phyloP scores from a whole-genome alignment of 2,797 vertebrate species.

The Antrozous pallidus region DNA sequence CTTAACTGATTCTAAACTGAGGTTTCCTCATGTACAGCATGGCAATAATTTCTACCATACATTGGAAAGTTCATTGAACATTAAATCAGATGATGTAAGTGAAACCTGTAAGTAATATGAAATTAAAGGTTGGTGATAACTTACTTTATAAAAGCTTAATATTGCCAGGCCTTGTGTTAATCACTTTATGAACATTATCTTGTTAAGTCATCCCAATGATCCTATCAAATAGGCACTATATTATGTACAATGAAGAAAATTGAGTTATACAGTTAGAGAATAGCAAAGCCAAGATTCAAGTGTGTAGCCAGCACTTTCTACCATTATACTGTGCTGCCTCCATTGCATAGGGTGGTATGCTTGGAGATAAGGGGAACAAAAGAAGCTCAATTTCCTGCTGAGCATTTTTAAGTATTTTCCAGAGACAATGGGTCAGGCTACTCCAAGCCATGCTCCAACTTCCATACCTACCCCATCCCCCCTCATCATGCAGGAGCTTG shows the following conservation, averaged over 20 bases:
- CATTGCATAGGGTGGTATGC: background rate
- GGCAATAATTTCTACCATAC: background rate
- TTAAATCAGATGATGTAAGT: background rate
- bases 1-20: background rate
- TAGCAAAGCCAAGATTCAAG: background rate
- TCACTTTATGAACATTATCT: background rate
- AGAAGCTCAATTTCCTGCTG: background rate
- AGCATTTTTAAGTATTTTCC: background rate
- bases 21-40: background rate
- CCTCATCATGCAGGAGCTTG: conserved; percentile 25
- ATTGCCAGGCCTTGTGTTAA: background rate
- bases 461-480: background rate
- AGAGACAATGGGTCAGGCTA: background rate
- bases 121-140: background rate
- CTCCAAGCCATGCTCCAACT: background rate
- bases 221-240: background rate
- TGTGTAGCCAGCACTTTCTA: background rate
- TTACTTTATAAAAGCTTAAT: background rate
- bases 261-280: background rate
- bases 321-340: fast-evolving
- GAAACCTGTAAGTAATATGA: background rate
- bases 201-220: background rate
- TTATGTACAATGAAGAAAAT: background rate
- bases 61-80: background rate
- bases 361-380: background rate